A percentile compares a stretch with the other conserved stretches of the same genome.
phyloP scores from a whole-genome alignment of 2,113 vertebrate species.

The Hippoglossus stenolepis region DNA sequence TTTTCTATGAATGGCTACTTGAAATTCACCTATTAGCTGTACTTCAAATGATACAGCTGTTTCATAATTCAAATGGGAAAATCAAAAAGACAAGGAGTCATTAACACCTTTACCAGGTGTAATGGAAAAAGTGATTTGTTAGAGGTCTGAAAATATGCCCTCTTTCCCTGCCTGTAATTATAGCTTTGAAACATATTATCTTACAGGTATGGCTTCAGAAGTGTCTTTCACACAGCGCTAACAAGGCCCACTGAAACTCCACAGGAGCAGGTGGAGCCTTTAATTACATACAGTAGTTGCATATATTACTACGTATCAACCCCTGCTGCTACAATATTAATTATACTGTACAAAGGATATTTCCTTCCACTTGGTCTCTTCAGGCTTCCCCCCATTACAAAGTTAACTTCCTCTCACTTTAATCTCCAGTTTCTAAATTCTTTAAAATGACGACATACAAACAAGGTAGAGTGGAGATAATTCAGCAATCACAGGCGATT shows the following conservation, averaged over 20 bases:
- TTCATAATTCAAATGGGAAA: conserved; percentile 83
- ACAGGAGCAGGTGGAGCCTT: conserved; percentile 63
- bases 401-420: not conserved
- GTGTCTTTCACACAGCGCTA: conserved; percentile 73
- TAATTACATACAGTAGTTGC: conserved; percentile 76
- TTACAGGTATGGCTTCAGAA: conserved; percentile 80
- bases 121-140: conserved; percentile 84
- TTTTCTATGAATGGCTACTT: conserved; percentile 77
- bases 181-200: conserved; percentile 83
- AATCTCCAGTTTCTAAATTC: not conserved
- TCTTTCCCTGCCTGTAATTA: conserved; percentile 82
- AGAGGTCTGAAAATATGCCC: conserved; percentile 82
- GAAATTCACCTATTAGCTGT: conserved; percentile 75
- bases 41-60: conserved; percentile 77
- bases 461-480: not conserved
- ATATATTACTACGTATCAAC: conserved; percentile 76
- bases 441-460: not conserved
- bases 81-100: conserved; percentile 83
- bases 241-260: conserved; percentile 73
- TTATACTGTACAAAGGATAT: not conserved
- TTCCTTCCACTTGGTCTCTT: not conserved
- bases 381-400: not conserved
- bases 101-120: conserved; percentile 84
- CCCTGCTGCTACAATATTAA: conserved; percentile 30
- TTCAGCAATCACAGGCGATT: not conserved